These are phyloP conservation scores for Dinothrombium tinctorium DNA, from an alignment of 1,140 invertebrate species.

Conservation along the genomic window DNA sequence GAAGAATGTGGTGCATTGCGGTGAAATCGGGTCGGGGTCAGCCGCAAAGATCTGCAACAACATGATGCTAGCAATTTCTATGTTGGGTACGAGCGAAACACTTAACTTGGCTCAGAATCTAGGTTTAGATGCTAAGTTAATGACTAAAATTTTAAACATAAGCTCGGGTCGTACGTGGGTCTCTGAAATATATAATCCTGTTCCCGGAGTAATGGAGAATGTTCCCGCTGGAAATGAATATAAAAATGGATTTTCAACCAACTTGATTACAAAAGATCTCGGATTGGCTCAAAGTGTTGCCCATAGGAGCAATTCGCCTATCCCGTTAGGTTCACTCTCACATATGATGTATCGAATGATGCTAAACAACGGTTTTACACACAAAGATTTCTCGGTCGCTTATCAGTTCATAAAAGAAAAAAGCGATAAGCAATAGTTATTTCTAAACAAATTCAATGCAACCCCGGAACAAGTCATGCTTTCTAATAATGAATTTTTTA, in stretches of 20 bases:
- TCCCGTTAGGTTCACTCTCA: slow-evolving; percentile 60
- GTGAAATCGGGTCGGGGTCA: slow-evolving; percentile 65
- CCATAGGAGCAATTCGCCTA: slow-evolving; percentile 39
- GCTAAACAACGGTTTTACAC: slow-evolving; percentile 40
- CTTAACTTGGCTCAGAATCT: slow-evolving; percentile 77
- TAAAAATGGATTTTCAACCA: slow-evolving; percentile 67
- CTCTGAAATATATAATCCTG: slow-evolving; percentile 86
- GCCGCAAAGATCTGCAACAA: slow-evolving; percentile 96
- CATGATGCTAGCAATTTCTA: slow-evolving; percentile 69
- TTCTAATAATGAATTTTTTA: no score
- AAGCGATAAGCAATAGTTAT: no score
- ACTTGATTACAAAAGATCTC: slow-evolving; percentile 84
- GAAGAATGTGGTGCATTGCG: slow-evolving; percentile 71
- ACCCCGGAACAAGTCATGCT: no score
- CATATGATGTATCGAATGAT: slow-evolving; percentile 52
- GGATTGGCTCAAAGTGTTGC: slow-evolving; percentile 64
- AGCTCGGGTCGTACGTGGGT: slow-evolving; percentile 89
- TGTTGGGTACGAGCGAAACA: slow-evolving; percentile 70
- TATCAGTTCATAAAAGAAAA: slow-evolving; percentile 47
- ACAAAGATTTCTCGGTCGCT: slow-evolving; percentile 78
- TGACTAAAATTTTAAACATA: slow-evolving; percentile 72
- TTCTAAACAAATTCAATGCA: no score
- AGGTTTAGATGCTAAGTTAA: slow-evolving; percentile 65
- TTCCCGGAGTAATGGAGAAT: slow-evolving; percentile 60
- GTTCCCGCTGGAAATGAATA: slow-evolving; percentile 73